Percentiles rank a stretch among this genome's conserved stretches.
phyloP scores from a whole-genome alignment of 2,888 invertebrate species.

The Dynastes hyllus region DNA sequence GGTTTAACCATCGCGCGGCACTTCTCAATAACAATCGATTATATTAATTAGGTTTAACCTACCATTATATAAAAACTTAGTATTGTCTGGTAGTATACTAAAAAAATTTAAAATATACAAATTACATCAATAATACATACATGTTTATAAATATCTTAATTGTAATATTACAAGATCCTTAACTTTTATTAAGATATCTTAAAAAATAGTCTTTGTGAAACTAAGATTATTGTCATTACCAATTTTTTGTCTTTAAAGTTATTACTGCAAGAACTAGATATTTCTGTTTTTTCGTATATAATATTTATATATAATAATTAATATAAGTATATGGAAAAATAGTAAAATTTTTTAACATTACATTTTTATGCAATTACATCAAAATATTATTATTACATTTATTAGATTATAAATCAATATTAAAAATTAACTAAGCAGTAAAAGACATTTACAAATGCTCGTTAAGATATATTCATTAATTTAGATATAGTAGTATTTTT shows the following conservation, averaged over 20 bases:
- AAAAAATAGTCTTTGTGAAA: constrained; percentile 52
- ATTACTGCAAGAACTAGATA: constrained; percentile 49
- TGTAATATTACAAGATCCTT: constrained; percentile 46
- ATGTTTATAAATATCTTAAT: constrained; percentile 40
- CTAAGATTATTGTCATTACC: constrained; percentile 58
- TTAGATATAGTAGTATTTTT: constrained; percentile 48
- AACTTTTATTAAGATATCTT: constrained; percentile 39
- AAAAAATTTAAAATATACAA: constrained; percentile 36
- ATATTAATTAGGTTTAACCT: constrained; percentile 20
- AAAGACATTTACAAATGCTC: constrained; percentile 57
- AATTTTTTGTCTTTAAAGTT: constrained; percentile 50
- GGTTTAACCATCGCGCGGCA: constrained; percentile 23
- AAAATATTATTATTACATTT: constrained; percentile 64
- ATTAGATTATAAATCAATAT: constrained; percentile 68
- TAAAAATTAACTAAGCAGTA: constrained; percentile 68
- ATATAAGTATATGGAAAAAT: constrained; percentile 33
- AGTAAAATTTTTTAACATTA: too few relatives aligned
- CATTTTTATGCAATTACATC: constrained; percentile 63
- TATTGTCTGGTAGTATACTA: constrained; percentile 39
- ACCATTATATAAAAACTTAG: constrained; percentile 34
- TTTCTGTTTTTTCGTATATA: constrained; percentile 22
- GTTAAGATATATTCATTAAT: constrained; percentile 35
- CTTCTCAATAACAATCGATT: constrained; percentile 35
- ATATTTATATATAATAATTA: constrained; percentile 15
- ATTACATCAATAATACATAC: constrained; percentile 44